Evolutionary conservation across 2,797 vertebrate species (phyloP), one percentile per base, ranked within the genome.

Genomic region (Chaetophractus vellerosus): DNA sequence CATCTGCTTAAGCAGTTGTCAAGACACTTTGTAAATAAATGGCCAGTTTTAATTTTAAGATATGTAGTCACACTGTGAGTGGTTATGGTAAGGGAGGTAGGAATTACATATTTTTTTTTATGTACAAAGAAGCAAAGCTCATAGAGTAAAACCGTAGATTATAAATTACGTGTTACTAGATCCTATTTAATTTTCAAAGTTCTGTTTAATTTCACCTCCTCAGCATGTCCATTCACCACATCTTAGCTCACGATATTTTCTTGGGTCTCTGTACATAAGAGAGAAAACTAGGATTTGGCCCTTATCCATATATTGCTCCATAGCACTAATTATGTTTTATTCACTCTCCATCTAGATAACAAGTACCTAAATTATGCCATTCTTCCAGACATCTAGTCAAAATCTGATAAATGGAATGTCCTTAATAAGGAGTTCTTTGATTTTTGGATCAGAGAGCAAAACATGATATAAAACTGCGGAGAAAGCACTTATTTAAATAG

Each of bases 1-100:
- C 71, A 94, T 63, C 33, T 89, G 50, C 18, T 18, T 61, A 68
- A 90, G 36, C 75, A 90, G 36, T 76, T 93, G 48, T 96, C 64
- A 68, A 78, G 80, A 78, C 23, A 59, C 11, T 71, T 89, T 88
- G 23, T 50, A 52, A 81, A 74, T 71, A 63, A 86, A 74, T 83
- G 18, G 52, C 28, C 41, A 84, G 9, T 24, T 24, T 90, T 91
- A 87, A 55, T 41, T 83, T 96, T 26, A 63, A 61, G 23, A 31
- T 31, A 28, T n/a, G 11, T 5, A 61, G 9, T 21, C 81, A 80
- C 9, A 41, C 28, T 78, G 4, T 33, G 26, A 24, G 6, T 38
- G 68, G n/a, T 7, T 88, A n/a, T 81, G 61, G 21, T 23, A 64
- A 64, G 26, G 26, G 55, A 88, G 11, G 6, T 72, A 45, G 72